A percentile compares a stretch with the other conserved stretches of the same genome.
These are phyloP conservation scores for Willowsia nigromaculata DNA, from an alignment of 2,888 invertebrate genomes.

Conservation along the genomic window DNA sequence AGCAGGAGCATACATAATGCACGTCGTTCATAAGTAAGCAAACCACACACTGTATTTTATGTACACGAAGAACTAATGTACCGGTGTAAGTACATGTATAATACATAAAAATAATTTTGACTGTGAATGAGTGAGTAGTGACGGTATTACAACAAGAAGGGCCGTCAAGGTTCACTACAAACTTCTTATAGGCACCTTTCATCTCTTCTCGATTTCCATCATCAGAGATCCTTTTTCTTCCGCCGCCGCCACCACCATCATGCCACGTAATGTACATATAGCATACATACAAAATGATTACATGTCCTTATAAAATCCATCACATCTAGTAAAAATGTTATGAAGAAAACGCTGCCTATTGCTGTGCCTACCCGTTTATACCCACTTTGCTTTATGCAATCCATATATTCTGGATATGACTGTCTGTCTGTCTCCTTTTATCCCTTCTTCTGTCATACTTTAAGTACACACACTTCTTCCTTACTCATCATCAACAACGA, in stretches of 20 bases:
- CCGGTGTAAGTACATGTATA: background rate
- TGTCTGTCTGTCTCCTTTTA: conserved; percentile 54
- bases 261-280: background rate
- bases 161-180: conserved; percentile 65
- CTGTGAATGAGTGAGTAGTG: conserved; percentile 58
- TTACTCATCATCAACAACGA: conserved; percentile 28
- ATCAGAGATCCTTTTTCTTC: conserved; percentile 17
- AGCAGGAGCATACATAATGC: conserved; percentile 18
- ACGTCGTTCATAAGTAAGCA: background rate
- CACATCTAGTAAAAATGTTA: background rate
- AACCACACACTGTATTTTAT: background rate
- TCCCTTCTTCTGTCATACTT: conserved; percentile 59
- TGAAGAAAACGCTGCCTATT: background rate
- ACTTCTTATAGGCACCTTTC: conserved; percentile 59
- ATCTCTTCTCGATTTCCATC: conserved; percentile 62
- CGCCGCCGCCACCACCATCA: conserved; percentile 1
- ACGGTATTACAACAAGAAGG: conserved; percentile 41
- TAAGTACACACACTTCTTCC: conserved; percentile 45
- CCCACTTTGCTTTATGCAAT: background rate
- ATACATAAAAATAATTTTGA: conserved; percentile 49
- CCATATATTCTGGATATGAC: conserved; percentile 33
- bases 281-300: conserved; percentile 29
- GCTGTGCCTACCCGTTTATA: background rate
- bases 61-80: background rate
- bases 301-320: conserved; percentile 20